phyloP scores from a whole-genome alignment of 2,797 vertebrate species.

The Saxicola maurus region DNA sequence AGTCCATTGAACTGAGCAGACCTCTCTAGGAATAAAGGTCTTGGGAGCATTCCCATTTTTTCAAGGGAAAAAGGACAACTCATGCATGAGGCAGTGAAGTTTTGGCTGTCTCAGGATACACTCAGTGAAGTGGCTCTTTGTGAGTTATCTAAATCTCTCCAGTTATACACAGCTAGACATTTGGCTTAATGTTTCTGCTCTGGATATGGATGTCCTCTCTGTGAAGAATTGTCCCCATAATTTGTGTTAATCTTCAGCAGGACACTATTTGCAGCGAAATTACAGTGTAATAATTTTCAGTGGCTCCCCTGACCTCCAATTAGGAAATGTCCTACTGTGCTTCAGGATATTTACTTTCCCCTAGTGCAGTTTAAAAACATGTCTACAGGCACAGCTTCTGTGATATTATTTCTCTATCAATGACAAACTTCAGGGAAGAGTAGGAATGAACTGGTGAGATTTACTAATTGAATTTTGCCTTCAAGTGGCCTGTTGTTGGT shows the following conservation, averaged over 20 bases:
- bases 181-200: not conserved
- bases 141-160: not conserved
- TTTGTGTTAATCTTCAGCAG: not conserved
- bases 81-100: not conserved
- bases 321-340: not conserved
- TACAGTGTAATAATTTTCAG: not conserved
- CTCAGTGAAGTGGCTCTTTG: not conserved
- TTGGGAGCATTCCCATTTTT: conserved; percentile 18
- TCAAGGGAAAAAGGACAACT: not conserved
- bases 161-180: not conserved
- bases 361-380: not conserved
- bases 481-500: not conserved
- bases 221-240: not conserved
- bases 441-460: not conserved
- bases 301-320: not conserved
- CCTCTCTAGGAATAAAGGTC: conserved; percentile 12
- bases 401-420: not conserved
- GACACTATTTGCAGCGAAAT: not conserved
- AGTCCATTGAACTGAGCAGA: not conserved
- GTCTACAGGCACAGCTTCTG: not conserved
- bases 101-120: not conserved
- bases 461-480: not conserved
- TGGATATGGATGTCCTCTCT: not conserved
- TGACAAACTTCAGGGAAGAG: not conserved
- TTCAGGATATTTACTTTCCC: not conserved